Base-by-base conservation (phyloP, 2,797 vertebrate genomes). In the Denticeps clupeoides region DNA sequence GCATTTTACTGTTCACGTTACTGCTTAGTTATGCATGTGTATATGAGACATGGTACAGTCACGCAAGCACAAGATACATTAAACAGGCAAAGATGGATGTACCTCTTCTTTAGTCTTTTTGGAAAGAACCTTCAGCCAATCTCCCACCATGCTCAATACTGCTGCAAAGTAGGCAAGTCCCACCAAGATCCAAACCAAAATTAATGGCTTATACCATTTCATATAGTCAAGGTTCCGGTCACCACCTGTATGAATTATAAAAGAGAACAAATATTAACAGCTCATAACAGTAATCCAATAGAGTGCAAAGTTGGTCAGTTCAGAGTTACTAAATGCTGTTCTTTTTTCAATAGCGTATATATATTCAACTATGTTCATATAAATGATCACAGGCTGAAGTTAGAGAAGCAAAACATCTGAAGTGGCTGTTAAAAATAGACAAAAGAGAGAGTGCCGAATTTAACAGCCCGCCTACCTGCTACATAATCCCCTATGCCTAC, bases 61-160 rank as follows among this genome's bases (percentile, higher is more conserved):
- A 12, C 31, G 4, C n/a, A 31, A n/a, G 31, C 11, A 31, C 12
- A 11, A 9, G 8, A n/a, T n/a, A n/a, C n/a, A n/a, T n/a, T n/a
- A n/a, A n/a, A n/a, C n/a, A n/a, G n/a, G n/a, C n/a, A n/a, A 4
- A 4, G 16, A 19, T 19, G 10, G 16, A 2, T 10, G 8, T 84
- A 98, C 95, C 92, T 99, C 95, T 65, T 92, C 91, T 81, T 95
- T 97, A 38, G 95, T 98, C 82, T 98, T 98, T 81, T 93, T 97
- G 54, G 95, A 99, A 51, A 99, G 75, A 56, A 95, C 89, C 59
- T 89, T 83, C 41, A 99, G 80, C 93, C 93, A 97, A 56, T 99
- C 94, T 78, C 93, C 93, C 5, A 99, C 99, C 93, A 99, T 98
- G 78, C 92, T 99, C 62, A 99, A 85, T 24, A 99, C 91, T 0